Conservation (phyloP, 2,888 invertebrate species). For the Lasioglossum vierecki region DNA sequence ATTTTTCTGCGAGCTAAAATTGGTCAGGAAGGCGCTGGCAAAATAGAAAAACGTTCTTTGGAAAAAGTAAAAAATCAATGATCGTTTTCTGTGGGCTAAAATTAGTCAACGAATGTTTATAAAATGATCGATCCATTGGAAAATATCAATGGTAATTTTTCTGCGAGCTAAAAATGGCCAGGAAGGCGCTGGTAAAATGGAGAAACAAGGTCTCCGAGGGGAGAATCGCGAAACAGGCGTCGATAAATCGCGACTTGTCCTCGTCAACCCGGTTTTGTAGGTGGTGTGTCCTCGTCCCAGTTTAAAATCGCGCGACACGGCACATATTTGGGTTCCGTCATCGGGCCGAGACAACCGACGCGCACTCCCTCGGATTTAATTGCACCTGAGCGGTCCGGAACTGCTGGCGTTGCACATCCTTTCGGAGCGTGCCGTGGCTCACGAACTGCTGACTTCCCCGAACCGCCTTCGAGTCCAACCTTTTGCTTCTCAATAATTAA, state of each 20-base stretch:
- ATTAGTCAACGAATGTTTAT: background rate
- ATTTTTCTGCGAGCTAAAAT: too few relatives aligned
- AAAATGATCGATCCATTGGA: too few relatives aligned
- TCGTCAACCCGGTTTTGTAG: background rate
- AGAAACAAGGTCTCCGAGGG: conserved; percentile 32
- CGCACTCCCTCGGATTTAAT: conserved; percentile 52
- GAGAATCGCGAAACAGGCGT: background rate
- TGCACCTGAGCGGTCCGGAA: conserved; percentile 41
- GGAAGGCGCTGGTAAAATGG: background rate
- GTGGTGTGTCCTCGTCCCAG: conserved; percentile 1
- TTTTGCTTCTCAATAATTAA: conserved; percentile 63
- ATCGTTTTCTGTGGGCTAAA: background rate
- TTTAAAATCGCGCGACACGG: conserved; percentile 25
- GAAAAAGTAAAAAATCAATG: background rate
- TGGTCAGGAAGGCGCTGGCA: too few relatives aligned
- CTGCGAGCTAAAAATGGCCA: background rate
- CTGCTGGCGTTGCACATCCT: conserved; percentile 52
- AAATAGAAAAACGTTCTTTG: too few relatives aligned
- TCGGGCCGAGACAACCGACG: conserved; percentile 29
- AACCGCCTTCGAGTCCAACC: conserved; percentile 45
- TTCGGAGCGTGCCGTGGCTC: conserved; percentile 39
- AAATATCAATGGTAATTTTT: background rate
- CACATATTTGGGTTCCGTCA: conserved; percentile 54
- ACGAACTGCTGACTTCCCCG: conserved; percentile 61
- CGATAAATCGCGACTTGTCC: conserved; percentile 12